Conservation (phyloP, 2,888 invertebrate species). For the Ectropis crepuscularia region DNA sequence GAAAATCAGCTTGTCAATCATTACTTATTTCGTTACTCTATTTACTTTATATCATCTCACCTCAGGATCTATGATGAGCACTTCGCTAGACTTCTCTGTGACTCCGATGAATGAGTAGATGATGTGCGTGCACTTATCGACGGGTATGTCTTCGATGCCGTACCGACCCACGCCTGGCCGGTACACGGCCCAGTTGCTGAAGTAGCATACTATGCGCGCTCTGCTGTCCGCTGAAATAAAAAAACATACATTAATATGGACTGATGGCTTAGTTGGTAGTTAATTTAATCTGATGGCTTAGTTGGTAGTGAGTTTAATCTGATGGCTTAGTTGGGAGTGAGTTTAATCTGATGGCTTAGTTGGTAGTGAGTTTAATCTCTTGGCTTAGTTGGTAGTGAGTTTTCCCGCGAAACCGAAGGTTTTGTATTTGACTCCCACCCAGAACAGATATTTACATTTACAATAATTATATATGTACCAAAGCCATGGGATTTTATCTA, state of each 20-base stretch:
- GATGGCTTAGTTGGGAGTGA: neutral
- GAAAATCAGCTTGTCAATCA: too few species aligned
- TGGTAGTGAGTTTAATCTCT: too few species aligned
- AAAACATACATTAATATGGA: neutral
- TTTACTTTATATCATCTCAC: conserved; percentile 62
- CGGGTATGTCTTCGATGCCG: conserved; percentile 93
- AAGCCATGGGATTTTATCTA: too few species aligned
- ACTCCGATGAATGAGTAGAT: conserved; percentile 96
- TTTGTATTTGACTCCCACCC: too few species aligned
- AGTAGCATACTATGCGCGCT: conserved; percentile 85
- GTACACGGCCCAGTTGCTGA: conserved; percentile 94
- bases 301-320: too few species aligned
- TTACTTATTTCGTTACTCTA: neutral
- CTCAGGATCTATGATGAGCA: conserved; percentile 92
- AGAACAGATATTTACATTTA: too few species aligned
- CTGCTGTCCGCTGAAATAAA: conserved; percentile 70
- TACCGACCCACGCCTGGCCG: conserved; percentile 93
- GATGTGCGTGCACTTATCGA: conserved; percentile 92
- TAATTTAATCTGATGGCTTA: too few species aligned
- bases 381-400: neutral
- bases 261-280: neutral
- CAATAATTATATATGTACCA: too few species aligned
- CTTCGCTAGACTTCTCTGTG: conserved; percentile 90
- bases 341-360: neutral
- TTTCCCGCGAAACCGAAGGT: too few species aligned